Conservation (phyloP, 1,140 invertebrate species). For the Neodiprion virginianus region DNA sequence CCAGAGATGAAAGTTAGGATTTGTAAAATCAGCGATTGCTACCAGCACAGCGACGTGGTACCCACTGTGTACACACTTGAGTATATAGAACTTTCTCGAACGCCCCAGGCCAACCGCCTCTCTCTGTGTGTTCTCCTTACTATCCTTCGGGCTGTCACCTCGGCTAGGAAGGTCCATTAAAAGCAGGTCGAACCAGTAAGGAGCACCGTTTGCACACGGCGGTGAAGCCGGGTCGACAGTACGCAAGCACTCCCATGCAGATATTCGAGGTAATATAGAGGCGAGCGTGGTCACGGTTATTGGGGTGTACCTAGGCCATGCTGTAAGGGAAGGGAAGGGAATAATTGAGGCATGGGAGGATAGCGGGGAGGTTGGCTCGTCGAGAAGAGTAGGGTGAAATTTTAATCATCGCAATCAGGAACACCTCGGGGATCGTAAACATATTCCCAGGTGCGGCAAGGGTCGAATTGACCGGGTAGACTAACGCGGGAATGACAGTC, state of each 20-base stretch:
- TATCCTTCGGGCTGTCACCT: background rate
- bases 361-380: background rate
- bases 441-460: conserved; percentile 3
- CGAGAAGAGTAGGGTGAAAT: background rate
- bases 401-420: background rate
- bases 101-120: too few species aligned
- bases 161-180: background rate
- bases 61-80: too few species aligned
- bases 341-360: background rate
- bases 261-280: conserved; percentile 2
- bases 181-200: background rate
- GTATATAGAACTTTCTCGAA: too few species aligned
- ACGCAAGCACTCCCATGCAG: background rate
- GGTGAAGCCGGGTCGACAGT: too few species aligned
- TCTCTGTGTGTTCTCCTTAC: too few species aligned
- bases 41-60: too few species aligned
- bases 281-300: background rate
- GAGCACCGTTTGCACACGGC: too few species aligned
- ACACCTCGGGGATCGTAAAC: background rate
- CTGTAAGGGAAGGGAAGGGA: background rate
- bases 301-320: too few species aligned
- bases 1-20: too few species aligned
- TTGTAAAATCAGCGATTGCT: too few species aligned
- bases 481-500: background rate
- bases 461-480: background rate